These are phyloP conservation scores for Glareola pratincola DNA, from an alignment of 2,113 vertebrate species.

Conservation along the genomic window DNA sequence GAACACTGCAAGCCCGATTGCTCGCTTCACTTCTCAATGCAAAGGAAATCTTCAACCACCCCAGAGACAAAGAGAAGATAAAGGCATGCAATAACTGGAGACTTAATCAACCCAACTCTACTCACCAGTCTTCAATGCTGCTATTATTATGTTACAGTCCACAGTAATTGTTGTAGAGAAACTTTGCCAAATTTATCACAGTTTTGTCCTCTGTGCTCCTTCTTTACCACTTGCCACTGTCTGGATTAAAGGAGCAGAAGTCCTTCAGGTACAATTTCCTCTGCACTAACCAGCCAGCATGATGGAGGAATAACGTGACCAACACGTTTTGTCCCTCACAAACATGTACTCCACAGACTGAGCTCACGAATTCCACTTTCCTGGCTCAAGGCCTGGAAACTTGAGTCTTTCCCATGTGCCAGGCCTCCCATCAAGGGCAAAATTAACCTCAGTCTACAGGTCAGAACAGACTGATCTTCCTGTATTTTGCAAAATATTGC, in stretches of 20 bases:
- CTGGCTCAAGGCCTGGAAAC: slow-evolving; percentile 51
- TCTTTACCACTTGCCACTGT: neutral
- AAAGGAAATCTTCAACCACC: neutral
- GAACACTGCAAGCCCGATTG: neutral
- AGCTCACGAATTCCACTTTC: slow-evolving; percentile 36
- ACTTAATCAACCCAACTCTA: neutral
- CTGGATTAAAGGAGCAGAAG: neutral
- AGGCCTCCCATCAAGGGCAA: slow-evolving; percentile 4
- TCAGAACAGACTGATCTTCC: neutral
- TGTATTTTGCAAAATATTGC: neutral
- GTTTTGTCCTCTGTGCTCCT: neutral
- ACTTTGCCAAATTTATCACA: neutral
- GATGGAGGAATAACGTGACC: neutral
- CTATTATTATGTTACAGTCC: neutral
- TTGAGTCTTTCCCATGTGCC: neutral
- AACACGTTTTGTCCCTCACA: neutral
- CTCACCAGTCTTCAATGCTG: neutral
- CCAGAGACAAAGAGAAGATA: neutral
- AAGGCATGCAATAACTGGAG: neutral
- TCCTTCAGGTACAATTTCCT: neutral
- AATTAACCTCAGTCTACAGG: slow-evolving; percentile 24
- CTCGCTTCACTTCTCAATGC: neutral
- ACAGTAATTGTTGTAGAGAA: neutral
- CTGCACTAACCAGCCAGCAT: neutral
- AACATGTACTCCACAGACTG: neutral